Base-by-base conservation (phyloP, 2,888 invertebrate species). In the Galerucella pusilla region DNA sequence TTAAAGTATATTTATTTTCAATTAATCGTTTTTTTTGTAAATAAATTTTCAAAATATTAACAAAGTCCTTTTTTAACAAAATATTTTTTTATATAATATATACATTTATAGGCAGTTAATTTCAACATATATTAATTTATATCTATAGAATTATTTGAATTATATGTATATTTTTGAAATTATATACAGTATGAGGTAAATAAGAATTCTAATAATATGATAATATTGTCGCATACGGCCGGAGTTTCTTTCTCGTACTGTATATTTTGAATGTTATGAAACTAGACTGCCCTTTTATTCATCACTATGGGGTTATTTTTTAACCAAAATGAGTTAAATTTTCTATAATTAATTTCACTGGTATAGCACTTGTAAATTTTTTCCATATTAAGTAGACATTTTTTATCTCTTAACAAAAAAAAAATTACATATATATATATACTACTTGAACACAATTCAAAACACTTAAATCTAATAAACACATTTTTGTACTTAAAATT, bases 31-130 rank as follows among this genome's bases (percentile, higher is more conserved):
- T 52, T 70, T 71, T 42, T 64, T 52, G 71, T 71, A 71, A 71
- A 71, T 71, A 71, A 57, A 71, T 64, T 65, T 71, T 71, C 46
- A 57, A 65, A 71, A 71, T 65, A 57, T 71, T 65, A 71, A 71
- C 71, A 71, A 66, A 61, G 59, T 71, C 71, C 25, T 59, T 42
- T 71, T 71, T 71, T 59, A 66, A 71, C 71, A 71, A 71, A 16
- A 65, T 42, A 71, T 65, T 25, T 65, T 65, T 65, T 16, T 52
- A 6, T 20, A 65, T 35, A 46, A 71, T 16, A 57, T 54, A 20
- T 42, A 42, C 35, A 42, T 42, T 42, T 7, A 59, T 59, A 71
- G 71, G 52, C 71, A 71, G 59, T 63, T 63, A 14, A 61, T 61
- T 61, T 61, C 25, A 20, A 6, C 7, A 6, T n/a, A n/a, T 42